Evolutionary conservation across 2,113 vertebrate species (phyloP).

Genomic region (Notothenia coriiceps): DNA sequence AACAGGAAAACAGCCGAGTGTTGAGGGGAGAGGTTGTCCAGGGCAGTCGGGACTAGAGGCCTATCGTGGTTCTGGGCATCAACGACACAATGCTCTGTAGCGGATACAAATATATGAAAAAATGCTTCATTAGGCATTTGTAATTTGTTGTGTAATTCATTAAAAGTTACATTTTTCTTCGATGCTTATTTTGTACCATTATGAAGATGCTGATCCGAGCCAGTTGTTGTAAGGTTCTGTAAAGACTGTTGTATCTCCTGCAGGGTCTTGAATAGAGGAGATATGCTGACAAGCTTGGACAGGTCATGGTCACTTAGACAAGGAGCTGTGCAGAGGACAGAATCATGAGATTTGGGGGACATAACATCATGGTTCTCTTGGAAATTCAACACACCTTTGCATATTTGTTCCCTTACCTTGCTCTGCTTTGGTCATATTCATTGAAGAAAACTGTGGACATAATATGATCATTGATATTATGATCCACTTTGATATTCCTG

Average conservation of each 20-base stretch:
- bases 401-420: slow-evolving; percentile 54
- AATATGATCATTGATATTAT: not conserved
- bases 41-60: slow-evolving; percentile 76
- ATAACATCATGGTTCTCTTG: not conserved
- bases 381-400: not conserved
- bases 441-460: slow-evolving; percentile 71
- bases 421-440: slow-evolving; percentile 71
- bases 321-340: slow-evolving; percentile 49
- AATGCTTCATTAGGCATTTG: not conserved
- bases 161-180: not conserved
- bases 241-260: slow-evolving; percentile 85
- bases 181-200: slow-evolving; percentile 29
- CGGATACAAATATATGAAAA: slow-evolving; percentile 29
- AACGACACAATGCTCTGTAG: slow-evolving; percentile 37
- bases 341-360: not conserved
- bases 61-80: slow-evolving; percentile 29
- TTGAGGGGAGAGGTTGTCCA: slow-evolving; percentile 83
- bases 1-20: slow-evolving; percentile 85
- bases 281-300: slow-evolving; percentile 80
- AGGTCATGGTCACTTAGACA: slow-evolving; percentile 84
- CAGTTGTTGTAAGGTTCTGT: slow-evolving; percentile 58
- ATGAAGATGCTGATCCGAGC: slow-evolving; percentile 36
- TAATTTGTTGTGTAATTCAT: not conserved
- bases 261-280: slow-evolving; percentile 86
- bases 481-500: not conserved